Evolutionary conservation across 2,888 invertebrate species (phyloP).

Genomic region (Sepiola atlantica): DNA sequence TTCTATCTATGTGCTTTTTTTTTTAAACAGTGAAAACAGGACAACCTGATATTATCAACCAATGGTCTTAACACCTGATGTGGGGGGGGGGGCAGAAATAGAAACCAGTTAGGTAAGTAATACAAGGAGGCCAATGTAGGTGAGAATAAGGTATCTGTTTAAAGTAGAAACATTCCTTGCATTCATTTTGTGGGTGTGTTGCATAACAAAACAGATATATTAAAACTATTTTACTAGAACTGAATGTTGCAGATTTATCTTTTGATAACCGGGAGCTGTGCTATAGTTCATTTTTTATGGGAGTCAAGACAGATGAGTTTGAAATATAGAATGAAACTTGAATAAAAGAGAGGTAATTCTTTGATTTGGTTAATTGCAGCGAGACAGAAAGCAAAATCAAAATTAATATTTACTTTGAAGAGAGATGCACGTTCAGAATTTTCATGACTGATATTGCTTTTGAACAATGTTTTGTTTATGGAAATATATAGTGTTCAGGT

Average conservation of each 20-base stretch:
- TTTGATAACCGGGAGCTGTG: not conserved
- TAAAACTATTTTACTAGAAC: not conserved
- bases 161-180: not conserved
- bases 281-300: not conserved
- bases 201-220: not conserved
- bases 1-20: not conserved
- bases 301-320: not conserved
- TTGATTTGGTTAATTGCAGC: no score
- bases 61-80: not conserved
- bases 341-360: not conserved
- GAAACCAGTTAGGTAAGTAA: not conserved
- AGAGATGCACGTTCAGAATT: no score
- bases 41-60: not conserved
- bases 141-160: not conserved
- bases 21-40: not conserved
- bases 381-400: no score
- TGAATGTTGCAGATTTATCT: not conserved
- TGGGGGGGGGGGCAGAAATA: not conserved
- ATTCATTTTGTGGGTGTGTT: not conserved
- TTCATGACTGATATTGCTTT: no score
- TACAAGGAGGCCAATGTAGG: not conserved
- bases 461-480: no score
- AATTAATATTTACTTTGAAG: no score
- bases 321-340: not conserved
- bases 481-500: no score